Evolutionary conservation across 2,888 invertebrate genomes (phyloP), one percentile per base, ranked within the genome.

Genomic region (Oscheius myriophilus): DNA sequence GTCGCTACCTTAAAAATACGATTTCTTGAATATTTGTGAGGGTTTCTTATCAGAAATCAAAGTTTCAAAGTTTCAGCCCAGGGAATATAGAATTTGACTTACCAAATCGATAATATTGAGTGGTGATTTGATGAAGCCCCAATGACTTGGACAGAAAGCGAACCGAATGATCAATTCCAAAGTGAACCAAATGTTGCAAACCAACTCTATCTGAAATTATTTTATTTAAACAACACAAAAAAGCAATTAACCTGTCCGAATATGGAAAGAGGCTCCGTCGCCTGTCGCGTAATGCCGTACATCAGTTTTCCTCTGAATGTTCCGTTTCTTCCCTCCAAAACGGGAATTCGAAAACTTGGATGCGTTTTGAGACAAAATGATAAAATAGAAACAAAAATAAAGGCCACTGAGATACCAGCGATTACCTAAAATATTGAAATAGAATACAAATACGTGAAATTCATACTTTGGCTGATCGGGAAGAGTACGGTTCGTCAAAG

Each of bases 401-500:
- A 96, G 90, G 95, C 93, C 73, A 96, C 94, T 16, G 95, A 95
- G 84, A 93, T 91, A 72, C 92, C 92, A 79, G 94, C 94, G 87
- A 96, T 94, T 86, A 95, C 93, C 97, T 97, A 92, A 53, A 88
- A 55, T n/a, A n/a, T 16, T 65, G 0, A n/a, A 39, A 26, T 18
- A 55, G 1, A 55, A 21, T 55, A 16, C 25, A n/a, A 16, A 14
- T 14, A 18, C 11, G n/a, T 14, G 1, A n/a, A n/a, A n/a, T n/a
- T n/a, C 62, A n/a, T 89, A 96, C 96, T 92, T 97, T 97, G 75
- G 97, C 96, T 83, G 93, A 92, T 87, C 93, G 93, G 66, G 97
- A 97, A 86, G 96, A 97, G 89, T 98, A 97, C 0, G 98, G 98
- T 88, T 98, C 98, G 87, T 98, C 98, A 88, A 98, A 98, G 70